These are phyloP conservation scores for Pseudobourletiella spinata DNA, from an alignment of 1,140 invertebrate species.

Conservation along the genomic window DNA sequence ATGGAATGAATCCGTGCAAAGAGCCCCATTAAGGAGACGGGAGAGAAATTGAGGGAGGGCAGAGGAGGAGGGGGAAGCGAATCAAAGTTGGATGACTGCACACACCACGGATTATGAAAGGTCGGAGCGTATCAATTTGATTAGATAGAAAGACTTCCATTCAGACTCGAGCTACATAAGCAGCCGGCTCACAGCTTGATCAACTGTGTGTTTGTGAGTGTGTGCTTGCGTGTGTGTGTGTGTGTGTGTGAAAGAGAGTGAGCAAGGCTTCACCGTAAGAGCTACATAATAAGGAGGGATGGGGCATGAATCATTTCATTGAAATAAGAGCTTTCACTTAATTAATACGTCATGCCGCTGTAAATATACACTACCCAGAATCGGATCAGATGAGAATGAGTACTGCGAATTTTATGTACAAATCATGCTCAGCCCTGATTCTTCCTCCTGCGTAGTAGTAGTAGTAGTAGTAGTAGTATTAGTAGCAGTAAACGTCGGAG, in stretches of 20 bases:
- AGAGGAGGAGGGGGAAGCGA: not conserved
- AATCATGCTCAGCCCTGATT: not conserved
- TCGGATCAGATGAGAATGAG: not conserved
- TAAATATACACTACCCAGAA: not conserved
- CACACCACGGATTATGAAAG: conserved; percentile 26
- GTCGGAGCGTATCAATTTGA: conserved; percentile 35
- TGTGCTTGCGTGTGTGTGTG: too few relatives aligned
- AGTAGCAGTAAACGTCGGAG: too few relatives aligned
- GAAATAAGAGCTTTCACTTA: conserved; percentile 28
- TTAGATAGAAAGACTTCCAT: conserved; percentile 16
- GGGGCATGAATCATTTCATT: conserved; percentile 26
- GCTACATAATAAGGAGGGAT: conserved; percentile 6
- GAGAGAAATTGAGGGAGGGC: not conserved
- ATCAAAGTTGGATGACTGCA: conserved; percentile 3
- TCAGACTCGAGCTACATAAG: too few relatives aligned
- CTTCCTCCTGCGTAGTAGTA: not conserved
- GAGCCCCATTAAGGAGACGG: too few relatives aligned
- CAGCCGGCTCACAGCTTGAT: too few relatives aligned
- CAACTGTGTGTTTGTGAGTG: not conserved
- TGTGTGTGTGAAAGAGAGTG: too few relatives aligned
- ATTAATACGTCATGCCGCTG: conserved; percentile 28
- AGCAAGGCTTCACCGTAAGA: too few relatives aligned
- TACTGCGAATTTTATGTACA: too few relatives aligned
- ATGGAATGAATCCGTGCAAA: too few relatives aligned
- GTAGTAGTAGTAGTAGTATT: too few relatives aligned